Percentiles rank a stretch among this genome's conserved stretches.
Conservation (phyloP, 2,888 invertebrate species). For the Xestia rhomboidea region DNA sequence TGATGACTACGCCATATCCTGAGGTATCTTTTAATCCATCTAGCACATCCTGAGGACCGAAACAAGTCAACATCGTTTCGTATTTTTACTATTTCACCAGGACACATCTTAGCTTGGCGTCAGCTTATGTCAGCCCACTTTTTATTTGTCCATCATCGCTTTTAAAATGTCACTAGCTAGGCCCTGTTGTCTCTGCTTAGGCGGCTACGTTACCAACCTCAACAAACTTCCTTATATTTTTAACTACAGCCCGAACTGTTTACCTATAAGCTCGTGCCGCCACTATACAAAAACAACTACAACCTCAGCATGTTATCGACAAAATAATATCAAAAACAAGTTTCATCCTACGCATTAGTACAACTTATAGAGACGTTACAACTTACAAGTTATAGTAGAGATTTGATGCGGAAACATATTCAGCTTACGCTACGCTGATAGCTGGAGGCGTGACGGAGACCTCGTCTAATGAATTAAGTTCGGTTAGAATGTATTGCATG, state of each 20-base stretch:
- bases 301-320: slow-evolving; percentile 13
- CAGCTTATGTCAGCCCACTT: too few relatives aligned
- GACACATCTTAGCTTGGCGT: background rate
- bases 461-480: background rate
- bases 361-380: slow-evolving; percentile 48
- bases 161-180: background rate
- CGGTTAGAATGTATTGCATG: background rate
- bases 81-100: too few relatives aligned
- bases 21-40: background rate
- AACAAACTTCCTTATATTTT: background rate
- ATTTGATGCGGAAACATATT: slow-evolving; percentile 51
- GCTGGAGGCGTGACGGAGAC: slow-evolving; percentile 47
- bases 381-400: slow-evolving; percentile 11
- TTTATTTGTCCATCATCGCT: background rate
- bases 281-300: slow-evolving; percentile 17
- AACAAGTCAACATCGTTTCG: too few relatives aligned
- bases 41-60: background rate
- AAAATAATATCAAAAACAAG: slow-evolving; percentile 45
- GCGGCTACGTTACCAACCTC: background rate
- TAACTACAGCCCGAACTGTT: background rate
- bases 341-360: slow-evolving; percentile 50
- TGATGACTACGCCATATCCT: background rate
- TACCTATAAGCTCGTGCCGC: slow-evolving; percentile 12
- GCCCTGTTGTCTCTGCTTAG: background rate
- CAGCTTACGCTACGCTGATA: slow-evolving; percentile 41